Percentiles rank a stretch among this genome's conserved stretches.
phyloP scores from a whole-genome alignment of 2,888 invertebrate species.

The Formica aserva region DNA sequence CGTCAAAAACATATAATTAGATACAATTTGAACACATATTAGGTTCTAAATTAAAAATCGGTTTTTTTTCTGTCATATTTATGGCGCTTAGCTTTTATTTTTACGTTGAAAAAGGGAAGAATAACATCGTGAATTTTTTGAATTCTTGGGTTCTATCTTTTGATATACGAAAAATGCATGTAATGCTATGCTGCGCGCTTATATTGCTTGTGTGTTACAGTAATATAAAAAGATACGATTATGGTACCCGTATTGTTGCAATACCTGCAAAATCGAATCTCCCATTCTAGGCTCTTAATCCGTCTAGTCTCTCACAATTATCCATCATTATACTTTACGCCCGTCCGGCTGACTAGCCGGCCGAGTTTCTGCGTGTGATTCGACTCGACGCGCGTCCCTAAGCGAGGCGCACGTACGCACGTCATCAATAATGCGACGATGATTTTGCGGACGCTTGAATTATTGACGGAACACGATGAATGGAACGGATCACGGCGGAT shows the following conservation, averaged over 20 bases:
- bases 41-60: background rate
- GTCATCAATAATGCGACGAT: conserved; percentile 64
- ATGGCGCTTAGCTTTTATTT: background rate
- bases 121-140: background rate
- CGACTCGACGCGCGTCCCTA: conserved; percentile 29
- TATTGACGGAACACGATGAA: conserved; percentile 67
- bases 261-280: conserved; percentile 47
- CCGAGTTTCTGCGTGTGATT: conserved; percentile 36
- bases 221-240: conserved; percentile 1
- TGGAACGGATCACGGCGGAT: conserved; percentile 50
- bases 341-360: conserved; percentile 53
- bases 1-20: background rate
- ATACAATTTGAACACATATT: background rate
- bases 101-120: background rate
- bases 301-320: conserved; percentile 59
- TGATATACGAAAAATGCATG: background rate
- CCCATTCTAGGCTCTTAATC: conserved; percentile 50
- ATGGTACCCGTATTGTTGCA: conserved; percentile 22
- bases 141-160: background rate
- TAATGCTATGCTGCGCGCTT: background rate
- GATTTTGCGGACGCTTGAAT: conserved; percentile 63
- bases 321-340: conserved; percentile 62
- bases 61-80: background rate
- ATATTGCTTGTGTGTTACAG: background rate
- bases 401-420: conserved; percentile 47